phyloP scores from a whole-genome alignment of 2,888 invertebrate species.

The Hirtodrosophila confusa region DNA sequence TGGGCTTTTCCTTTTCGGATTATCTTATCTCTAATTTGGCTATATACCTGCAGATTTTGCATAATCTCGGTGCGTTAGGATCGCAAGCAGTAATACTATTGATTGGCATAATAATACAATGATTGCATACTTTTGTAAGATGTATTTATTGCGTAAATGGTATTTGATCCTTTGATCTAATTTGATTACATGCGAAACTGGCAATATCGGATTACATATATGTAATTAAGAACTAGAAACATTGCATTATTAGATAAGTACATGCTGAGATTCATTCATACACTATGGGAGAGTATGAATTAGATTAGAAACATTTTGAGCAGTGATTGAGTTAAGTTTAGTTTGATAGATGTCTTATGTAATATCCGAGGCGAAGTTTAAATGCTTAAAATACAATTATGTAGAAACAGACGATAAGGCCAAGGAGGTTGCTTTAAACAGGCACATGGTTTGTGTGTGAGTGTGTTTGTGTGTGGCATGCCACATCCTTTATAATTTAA shows the following conservation, averaged over 20 bases:
- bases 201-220: conserved; percentile 21
- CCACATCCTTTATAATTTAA: conserved; percentile 52
- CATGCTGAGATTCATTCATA: conserved; percentile 73
- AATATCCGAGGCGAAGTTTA: conserved; percentile 32
- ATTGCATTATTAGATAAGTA: conserved; percentile 64
- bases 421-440: conserved; percentile 37
- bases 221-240: conserved; percentile 51
- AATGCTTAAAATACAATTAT: conserved; percentile 46
- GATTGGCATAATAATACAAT: no score
- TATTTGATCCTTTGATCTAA: conserved; percentile 22
- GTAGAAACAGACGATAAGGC: conserved; percentile 32
- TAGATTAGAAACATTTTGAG: conserved; percentile 59
- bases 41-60: no score
- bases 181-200: conserved; percentile 38
- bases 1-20: no score
- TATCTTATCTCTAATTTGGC: no score
- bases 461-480: neutral
- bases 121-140: conserved; percentile 9
- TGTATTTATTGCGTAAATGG: conserved; percentile 33
- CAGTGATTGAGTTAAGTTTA: conserved; percentile 60
- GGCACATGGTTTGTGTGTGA: conserved; percentile 38
- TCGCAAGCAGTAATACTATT: no score
- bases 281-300: conserved; percentile 45
- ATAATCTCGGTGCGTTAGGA: no score
- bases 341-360: conserved; percentile 28